phyloP scores from a whole-genome alignment of 2,888 invertebrate genomes.

The Drosophila peninsularis region DNA sequence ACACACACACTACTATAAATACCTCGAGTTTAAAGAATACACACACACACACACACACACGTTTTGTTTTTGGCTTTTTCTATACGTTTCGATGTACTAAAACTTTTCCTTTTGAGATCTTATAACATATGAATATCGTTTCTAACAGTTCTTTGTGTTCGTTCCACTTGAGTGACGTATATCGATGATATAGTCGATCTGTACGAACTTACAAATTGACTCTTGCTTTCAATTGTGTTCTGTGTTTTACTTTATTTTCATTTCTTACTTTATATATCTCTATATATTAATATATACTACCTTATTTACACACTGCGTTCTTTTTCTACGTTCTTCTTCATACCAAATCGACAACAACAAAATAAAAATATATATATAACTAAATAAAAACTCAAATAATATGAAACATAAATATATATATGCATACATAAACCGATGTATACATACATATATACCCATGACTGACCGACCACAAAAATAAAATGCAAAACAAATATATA shows the following conservation, averaged over 20 bases:
- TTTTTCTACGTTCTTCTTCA: slow-evolving; percentile 78
- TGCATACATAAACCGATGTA: slow-evolving; percentile 22
- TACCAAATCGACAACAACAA: slow-evolving; percentile 68
- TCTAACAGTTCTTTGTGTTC: slow-evolving; percentile 39
- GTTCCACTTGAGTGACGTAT: slow-evolving; percentile 18
- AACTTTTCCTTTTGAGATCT: slow-evolving; percentile 2
- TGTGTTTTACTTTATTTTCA: slow-evolving; percentile 44
- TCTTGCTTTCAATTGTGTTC: slow-evolving; percentile 18
- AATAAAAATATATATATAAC: slow-evolving; percentile 30
- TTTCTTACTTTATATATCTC: slow-evolving; percentile 48
- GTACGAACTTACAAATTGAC: slow-evolving; percentile 18
- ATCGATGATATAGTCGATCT: slow-evolving; percentile 25
- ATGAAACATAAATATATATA: slow-evolving; percentile 25
- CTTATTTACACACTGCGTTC: slow-evolving; percentile 77
- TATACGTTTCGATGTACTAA: slow-evolving; percentile 49
- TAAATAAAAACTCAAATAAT: slow-evolving; percentile 19
- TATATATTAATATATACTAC: slow-evolving; percentile 57
- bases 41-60: slow-evolving; percentile 14
- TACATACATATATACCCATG: slow-evolving; percentile 32
- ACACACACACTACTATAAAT: slow-evolving; percentile 13
- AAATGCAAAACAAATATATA: slow-evolving; percentile 20
- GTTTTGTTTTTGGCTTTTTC: slow-evolving; percentile 50
- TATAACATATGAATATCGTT: slow-evolving; percentile 28
- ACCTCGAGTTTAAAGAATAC: slow-evolving; percentile 28
- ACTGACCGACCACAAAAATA: slow-evolving; percentile 9